phyloP scores from a whole-genome alignment of 1,140 invertebrate genomes.

The Bombus huntii region DNA sequence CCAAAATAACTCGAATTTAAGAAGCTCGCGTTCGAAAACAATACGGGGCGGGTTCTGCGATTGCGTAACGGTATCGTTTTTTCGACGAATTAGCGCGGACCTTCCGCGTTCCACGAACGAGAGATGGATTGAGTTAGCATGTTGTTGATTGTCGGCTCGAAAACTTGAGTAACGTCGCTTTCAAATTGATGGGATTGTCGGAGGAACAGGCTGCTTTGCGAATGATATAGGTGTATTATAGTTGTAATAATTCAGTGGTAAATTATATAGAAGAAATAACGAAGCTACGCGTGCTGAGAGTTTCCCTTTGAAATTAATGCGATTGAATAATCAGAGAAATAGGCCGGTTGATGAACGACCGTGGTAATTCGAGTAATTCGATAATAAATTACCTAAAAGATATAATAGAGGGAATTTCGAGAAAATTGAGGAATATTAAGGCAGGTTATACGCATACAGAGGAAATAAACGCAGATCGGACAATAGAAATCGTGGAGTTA shows the following conservation, averaged over 20 bases:
- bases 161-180: background rate
- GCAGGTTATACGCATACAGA: too few species aligned
- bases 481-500: conserved; percentile 20
- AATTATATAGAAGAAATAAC: background rate
- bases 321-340: background rate
- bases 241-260: background rate
- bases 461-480: conserved; percentile 2
- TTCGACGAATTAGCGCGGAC: conserved; percentile 16
- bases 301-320: background rate
- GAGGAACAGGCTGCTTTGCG: background rate
- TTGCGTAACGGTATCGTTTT: conserved; percentile 69
- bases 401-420: background rate
- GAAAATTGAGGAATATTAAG: too few species aligned
- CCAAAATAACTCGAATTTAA: conserved; percentile 80
- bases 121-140: background rate
- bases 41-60: conserved; percentile 69
- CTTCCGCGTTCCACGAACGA: background rate
- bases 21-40: conserved; percentile 76
- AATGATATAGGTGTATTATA: background rate
- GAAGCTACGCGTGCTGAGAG: background rate
- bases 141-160: background rate
- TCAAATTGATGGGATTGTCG: background rate
- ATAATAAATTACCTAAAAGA: background rate
- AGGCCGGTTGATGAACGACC: background rate
- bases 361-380: too few species aligned